A percentile compares a stretch with the other conserved stretches of the same genome.
phyloP scores from a whole-genome alignment of 1,140 invertebrate species.

The Pogonognathellus flavescens region DNA sequence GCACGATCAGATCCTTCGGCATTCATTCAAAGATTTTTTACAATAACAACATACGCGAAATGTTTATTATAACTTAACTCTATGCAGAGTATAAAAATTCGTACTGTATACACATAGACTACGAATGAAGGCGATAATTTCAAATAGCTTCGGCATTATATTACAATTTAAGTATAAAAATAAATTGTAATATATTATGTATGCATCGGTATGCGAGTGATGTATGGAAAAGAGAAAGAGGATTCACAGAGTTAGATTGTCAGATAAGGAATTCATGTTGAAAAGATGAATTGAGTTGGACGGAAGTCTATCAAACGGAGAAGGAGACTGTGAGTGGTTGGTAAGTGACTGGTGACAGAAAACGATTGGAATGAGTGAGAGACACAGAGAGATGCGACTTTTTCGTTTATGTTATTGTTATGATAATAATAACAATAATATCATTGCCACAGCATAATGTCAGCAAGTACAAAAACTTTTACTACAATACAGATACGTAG shows the following conservation, averaged over 20 bases:
- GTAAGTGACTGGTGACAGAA: constrained; percentile 44
- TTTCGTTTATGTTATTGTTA: neutral
- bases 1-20: neutral
- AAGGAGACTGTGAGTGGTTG: no score
- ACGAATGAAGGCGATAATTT: no score
- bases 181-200: neutral
- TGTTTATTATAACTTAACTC: no score
- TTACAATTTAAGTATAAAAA: no score
- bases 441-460: neutral
- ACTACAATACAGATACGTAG: no score
- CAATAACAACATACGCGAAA: no score
- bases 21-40: neutral
- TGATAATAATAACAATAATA: neutral
- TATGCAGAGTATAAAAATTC: no score
- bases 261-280: constrained; percentile 33
- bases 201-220: neutral
- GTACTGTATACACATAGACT: no score
- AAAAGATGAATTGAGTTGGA: constrained; percentile 24
- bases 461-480: neutral
- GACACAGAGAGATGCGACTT: constrained; percentile 32
- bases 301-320: constrained; percentile 41
- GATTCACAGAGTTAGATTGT: no score
- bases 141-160: no score
- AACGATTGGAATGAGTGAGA: constrained; percentile 33
- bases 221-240: neutral